phyloP scores from a whole-genome alignment of 2,888 invertebrate genomes.

The Caenorhabditis sulstoni region DNA sequence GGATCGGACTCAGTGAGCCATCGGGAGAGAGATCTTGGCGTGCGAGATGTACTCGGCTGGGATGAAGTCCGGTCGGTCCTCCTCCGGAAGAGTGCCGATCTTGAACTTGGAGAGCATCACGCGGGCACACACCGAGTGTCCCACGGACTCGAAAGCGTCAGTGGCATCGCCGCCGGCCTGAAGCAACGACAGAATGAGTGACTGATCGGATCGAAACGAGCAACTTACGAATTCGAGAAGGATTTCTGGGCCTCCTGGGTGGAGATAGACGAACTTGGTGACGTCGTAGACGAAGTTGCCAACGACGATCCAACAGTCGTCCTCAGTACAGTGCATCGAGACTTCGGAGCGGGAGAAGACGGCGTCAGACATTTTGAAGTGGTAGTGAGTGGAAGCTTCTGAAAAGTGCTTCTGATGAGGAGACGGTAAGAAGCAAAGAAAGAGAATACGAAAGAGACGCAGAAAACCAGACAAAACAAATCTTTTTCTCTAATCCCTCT shows the following conservation, averaged over 20 bases:
- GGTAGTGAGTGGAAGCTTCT: conserved; percentile 19
- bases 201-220: not conserved
- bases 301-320: conserved; percentile 71
- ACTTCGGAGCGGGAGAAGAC: conserved; percentile 67
- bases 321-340: conserved; percentile 64
- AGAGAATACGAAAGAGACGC: conserved; percentile 19
- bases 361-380: conserved; percentile 29
- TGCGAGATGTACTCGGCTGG: conserved; percentile 52
- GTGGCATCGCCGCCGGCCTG: conserved; percentile 76
- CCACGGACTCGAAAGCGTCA: conserved; percentile 74
- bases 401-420: conserved; percentile 7
- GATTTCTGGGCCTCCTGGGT: conserved; percentile 71
- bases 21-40: conserved; percentile 55
- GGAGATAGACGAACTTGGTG: conserved; percentile 68
- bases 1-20: conserved; percentile 42
- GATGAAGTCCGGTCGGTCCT: conserved; percentile 52
- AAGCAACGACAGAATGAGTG: conserved; percentile 45
- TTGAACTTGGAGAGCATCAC: conserved; percentile 64
- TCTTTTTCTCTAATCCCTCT: conserved; percentile 40
- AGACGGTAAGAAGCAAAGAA: not conserved
- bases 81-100: conserved; percentile 61
- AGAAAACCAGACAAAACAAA: conserved; percentile 23
- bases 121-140: conserved; percentile 72
- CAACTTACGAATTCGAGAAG: conserved; percentile 73
- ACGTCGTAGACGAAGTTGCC: conserved; percentile 70